Evolutionary conservation across 35 echinoderm and acorn worm species (phyloP).

Genomic region (Ophiothrix spiculata): DNA sequence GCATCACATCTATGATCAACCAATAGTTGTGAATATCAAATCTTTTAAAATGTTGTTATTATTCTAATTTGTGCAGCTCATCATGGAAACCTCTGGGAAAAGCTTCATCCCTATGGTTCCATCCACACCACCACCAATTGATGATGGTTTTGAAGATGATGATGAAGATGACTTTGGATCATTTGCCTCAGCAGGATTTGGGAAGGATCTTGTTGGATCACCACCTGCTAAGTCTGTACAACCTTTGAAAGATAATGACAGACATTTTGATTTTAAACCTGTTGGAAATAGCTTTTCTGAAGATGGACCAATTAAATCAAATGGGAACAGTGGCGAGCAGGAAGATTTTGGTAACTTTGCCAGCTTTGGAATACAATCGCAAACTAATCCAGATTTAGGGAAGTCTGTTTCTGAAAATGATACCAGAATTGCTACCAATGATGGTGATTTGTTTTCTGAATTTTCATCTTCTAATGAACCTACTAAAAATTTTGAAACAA

Average conservation of each 20-base stretch:
- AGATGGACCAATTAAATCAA: background rate
- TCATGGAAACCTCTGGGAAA: conserved; percentile 51
- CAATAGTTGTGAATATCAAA: too few relatives aligned
- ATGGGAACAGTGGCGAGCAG: background rate
- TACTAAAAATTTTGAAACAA: background rate
- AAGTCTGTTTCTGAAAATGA: background rate
- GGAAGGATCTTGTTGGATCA: background rate
- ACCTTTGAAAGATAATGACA: conserved; percentile 1
- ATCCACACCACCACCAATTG: conserved; percentile 62
- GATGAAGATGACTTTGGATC: conserved; percentile 81
- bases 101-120: conserved; percentile 80
- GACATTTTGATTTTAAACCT: background rate
- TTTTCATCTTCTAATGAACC: background rate
- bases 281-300: background rate
- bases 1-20: too few relatives aligned
- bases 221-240: background rate
- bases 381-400: background rate
- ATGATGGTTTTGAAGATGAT: conserved; percentile 61
- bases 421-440: background rate
- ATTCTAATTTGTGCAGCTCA: too few relatives aligned
- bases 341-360: background rate
- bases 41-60: too few relatives aligned
- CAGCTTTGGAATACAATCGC: background rate
- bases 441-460: background rate
- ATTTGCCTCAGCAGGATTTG: conserved; percentile 52